Percentiles rank a stretch among this genome's conserved stretches.
phyloP scores from a whole-genome alignment of 2,888 invertebrate species.

The Rhamphomyia laevipes region DNA sequence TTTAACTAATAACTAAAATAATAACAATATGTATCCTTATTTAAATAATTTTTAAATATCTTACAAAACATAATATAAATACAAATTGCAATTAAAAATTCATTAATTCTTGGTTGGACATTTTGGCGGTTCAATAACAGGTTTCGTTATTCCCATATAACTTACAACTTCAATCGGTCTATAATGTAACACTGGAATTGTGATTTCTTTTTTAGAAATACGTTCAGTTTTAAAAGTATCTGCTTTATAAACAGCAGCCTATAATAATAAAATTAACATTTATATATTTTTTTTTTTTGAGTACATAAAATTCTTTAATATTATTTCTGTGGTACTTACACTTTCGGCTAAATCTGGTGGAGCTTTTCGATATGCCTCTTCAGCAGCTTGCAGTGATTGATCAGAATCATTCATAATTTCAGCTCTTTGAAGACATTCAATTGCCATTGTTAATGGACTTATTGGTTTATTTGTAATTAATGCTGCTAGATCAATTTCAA shows the following conservation, averaged over 20 bases:
- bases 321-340: slow-evolving; percentile 1
- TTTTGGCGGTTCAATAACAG: not conserved
- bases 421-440: slow-evolving; percentile 10
- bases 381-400: slow-evolving; percentile 12
- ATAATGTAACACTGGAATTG: slow-evolving; percentile 1
- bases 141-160: slow-evolving; percentile 13
- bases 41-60: no score
- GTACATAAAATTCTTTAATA: not conserved
- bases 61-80: no score
- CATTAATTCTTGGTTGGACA: no score
- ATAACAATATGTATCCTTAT: no score
- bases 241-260: slow-evolving; percentile 12
- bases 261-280: not conserved
- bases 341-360: slow-evolving; percentile 11
- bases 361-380: slow-evolving; percentile 10
- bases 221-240: slow-evolving; percentile 7
- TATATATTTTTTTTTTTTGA: not conserved
- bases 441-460: slow-evolving; percentile 9
- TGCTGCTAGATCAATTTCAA: slow-evolving; percentile 8
- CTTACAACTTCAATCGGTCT: slow-evolving; percentile 13
- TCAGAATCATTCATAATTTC: slow-evolving; percentile 12
- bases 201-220: slow-evolving; percentile 1
- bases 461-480: slow-evolving; percentile 8
- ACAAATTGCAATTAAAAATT: no score
- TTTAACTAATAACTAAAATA: no score